Percentiles rank a stretch among this genome's conserved stretches.
These are phyloP conservation scores for Simalia tracyae DNA, from an alignment of 2,797 vertebrate genomes.

Conservation along the genomic window DNA sequence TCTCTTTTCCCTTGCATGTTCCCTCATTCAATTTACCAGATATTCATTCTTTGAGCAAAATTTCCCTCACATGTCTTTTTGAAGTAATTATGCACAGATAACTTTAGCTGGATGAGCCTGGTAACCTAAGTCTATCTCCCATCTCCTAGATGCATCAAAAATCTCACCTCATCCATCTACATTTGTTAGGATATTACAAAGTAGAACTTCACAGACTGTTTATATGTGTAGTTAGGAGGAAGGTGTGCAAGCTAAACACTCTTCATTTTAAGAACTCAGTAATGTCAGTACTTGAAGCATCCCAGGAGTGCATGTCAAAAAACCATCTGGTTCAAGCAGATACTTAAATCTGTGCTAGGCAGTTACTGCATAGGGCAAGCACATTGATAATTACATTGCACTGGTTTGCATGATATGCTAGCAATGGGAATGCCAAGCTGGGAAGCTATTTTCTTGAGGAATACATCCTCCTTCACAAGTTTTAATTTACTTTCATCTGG, in stretches of 20 bases:
- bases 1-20: too few species aligned
- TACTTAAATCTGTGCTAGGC: neutral
- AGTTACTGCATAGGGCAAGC: neutral
- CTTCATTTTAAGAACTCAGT: neutral
- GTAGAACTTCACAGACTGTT: neutral
- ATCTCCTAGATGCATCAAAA: neutral
- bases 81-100: neutral
- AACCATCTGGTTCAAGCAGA: neutral
- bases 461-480: neutral
- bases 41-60: neutral
- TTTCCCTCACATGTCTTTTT: neutral
- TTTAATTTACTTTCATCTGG: neutral
- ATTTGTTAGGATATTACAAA: neutral
- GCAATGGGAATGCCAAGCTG: neutral
- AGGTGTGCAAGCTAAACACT: too few species aligned
- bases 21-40: neutral
- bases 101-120: neutral
- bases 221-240: neutral
- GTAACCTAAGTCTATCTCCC: neutral
- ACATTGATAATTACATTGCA: neutral
- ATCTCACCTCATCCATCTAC: neutral
- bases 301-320: neutral
- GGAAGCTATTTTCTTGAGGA: neutral
- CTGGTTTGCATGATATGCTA: neutral
- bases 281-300: neutral